A percentile compares a stretch with the other conserved stretches of the same genome.
These are phyloP conservation scores for Alectoris magna DNA, from an alignment of 2,797 vertebrate genomes.

Conservation along the genomic window DNA sequence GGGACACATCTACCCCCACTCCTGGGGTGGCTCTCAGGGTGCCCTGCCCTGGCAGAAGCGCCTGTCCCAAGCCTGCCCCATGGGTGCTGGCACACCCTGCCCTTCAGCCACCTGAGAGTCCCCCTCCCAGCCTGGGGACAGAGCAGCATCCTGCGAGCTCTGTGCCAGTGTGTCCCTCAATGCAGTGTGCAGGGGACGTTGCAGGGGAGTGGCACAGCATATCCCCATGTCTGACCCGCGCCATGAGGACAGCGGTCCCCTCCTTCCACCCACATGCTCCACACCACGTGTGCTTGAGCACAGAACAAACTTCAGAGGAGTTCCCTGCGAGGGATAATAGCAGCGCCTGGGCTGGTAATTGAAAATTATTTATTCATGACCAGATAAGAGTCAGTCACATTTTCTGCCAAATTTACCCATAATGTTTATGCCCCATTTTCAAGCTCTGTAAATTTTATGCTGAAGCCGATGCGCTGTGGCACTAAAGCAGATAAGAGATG, in stretches of 20 bases:
- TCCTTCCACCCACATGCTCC: neutral
- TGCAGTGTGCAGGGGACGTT: neutral
- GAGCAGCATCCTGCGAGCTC: neutral
- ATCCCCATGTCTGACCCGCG: neutral
- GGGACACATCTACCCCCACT: neutral
- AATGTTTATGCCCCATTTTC: slow-evolving; percentile 81
- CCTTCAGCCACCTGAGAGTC: neutral
- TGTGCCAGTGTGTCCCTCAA: neutral
- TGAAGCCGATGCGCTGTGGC: slow-evolving; percentile 71
- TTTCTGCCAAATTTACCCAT: slow-evolving; percentile 85
- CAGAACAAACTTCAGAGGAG: slow-evolving; percentile 71
- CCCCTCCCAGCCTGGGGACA: neutral
- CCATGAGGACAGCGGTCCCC: neutral
- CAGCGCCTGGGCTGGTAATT: slow-evolving; percentile 69
- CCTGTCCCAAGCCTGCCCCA: neutral
- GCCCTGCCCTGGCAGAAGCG: neutral
- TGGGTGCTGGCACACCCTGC: neutral
- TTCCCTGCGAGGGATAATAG: slow-evolving; percentile 58
- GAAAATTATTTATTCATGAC: slow-evolving; percentile 84
- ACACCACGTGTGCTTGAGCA: neutral
- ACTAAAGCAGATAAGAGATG: slow-evolving; percentile 75
- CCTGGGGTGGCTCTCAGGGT: neutral
- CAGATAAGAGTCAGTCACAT: slow-evolving; percentile 77
- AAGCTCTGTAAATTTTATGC: slow-evolving; percentile 85
- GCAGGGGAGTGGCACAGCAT: neutral